These are phyloP conservation scores for Catocala nupta DNA, from an alignment of 2,888 invertebrate genomes.

Conservation along the genomic window DNA sequence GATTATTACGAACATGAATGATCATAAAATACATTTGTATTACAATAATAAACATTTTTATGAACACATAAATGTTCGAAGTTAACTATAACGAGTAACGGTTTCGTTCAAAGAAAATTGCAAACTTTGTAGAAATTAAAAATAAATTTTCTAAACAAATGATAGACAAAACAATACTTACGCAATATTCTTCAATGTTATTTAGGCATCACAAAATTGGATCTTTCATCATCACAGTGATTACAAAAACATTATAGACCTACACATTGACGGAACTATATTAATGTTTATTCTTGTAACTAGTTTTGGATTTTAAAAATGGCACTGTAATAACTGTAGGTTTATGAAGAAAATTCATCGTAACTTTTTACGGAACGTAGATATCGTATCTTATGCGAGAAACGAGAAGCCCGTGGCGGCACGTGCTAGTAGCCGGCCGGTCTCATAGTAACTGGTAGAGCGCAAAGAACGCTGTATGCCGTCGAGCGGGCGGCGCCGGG, in stretches of 20 bases:
- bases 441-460: slow-evolving; percentile 66
- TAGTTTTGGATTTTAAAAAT: slow-evolving; percentile 52
- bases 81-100: no score
- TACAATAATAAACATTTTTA: no score
- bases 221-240: slow-evolving; percentile 53
- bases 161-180: slow-evolving; percentile 47
- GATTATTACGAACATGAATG: no score
- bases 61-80: no score
- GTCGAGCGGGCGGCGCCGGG: slow-evolving; percentile 9
- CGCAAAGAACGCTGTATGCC: slow-evolving; percentile 13
- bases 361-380: slow-evolving; percentile 56
- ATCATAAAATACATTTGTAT: no score
- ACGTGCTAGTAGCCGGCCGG: slow-evolving; percentile 69
- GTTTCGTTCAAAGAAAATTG: neutral
- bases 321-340: slow-evolving; percentile 53
- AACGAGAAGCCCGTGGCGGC: slow-evolving; percentile 47
- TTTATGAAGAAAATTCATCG: slow-evolving; percentile 62
- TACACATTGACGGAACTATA: slow-evolving; percentile 47
- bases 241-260: slow-evolving; percentile 51
- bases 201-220: slow-evolving; percentile 52
- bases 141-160: slow-evolving; percentile 19
- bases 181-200: slow-evolving; percentile 41
- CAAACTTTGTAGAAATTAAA: neutral
- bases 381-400: slow-evolving; percentile 63
- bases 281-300: slow-evolving; percentile 49